A percentile compares a stretch with the other conserved stretches of the same genome.
Evolutionary conservation across 2,797 vertebrate genomes (phyloP).

Genomic region (Xiphorhynchus erythropygius): DNA sequence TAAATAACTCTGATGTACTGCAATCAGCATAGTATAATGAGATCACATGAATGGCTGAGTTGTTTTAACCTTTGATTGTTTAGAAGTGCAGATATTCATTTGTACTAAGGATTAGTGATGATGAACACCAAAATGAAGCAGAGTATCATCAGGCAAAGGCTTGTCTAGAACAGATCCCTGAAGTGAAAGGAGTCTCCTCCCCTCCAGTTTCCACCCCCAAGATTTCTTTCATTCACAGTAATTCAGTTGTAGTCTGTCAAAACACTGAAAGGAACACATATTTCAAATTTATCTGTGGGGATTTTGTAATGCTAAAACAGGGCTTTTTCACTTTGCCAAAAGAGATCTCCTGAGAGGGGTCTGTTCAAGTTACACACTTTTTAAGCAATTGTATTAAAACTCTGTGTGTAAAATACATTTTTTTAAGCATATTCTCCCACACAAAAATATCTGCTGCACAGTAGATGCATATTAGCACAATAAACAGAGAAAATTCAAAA

Average conservation of each 20-base stretch:
- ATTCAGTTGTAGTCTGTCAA: conserved; percentile 66
- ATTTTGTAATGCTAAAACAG: conserved; percentile 44
- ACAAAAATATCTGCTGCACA: background rate
- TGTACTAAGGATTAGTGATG: conserved; percentile 23
- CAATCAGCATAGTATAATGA: conserved; percentile 69
- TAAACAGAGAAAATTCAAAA: background rate
- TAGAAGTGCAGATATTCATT: conserved; percentile 65
- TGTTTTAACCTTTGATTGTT: conserved; percentile 76
- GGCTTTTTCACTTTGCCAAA: conserved; percentile 43
- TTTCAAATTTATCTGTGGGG: conserved; percentile 60
- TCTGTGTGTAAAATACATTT: background rate
- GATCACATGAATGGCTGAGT: conserved; percentile 66
- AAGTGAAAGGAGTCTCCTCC: background rate
- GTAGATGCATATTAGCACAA: background rate
- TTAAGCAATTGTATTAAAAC: conserved; percentile 4
- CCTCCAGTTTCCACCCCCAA: background rate
- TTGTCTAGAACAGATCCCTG: conserved; percentile 32
- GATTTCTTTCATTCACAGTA: conserved; percentile 9
- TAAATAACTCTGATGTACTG: conserved; percentile 70
- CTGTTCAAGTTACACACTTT: conserved; percentile 13
- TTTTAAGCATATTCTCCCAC: background rate
- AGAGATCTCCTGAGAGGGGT: conserved; percentile 13
- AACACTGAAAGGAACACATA: conserved; percentile 56
- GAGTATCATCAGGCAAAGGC: conserved; percentile 19
- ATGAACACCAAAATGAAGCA: background rate